Evolutionary conservation across 2,113 vertebrate species (phyloP), one percentile per base, ranked within the genome.

Genomic region (Lates calcarifer): DNA sequence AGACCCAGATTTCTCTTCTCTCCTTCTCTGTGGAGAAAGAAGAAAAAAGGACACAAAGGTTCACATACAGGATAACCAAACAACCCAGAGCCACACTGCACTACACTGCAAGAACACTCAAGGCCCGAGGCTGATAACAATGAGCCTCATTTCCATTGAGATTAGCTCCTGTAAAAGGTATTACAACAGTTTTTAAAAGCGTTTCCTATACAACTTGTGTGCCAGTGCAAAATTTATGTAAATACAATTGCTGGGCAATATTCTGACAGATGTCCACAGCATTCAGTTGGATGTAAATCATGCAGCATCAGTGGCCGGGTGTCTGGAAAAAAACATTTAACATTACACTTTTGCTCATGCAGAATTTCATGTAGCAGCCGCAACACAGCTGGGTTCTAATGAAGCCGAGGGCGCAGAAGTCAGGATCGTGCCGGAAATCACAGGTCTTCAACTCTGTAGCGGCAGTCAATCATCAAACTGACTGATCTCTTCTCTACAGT

Each of bases 101-200:
- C 82, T 1, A n/a, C 73, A 6, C 67, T 67, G 74, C 69, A 35
- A 74, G 81, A 87, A 87, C 88, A 88, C 87, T 89, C 72, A 18
- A 70, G 70, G 88, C 91, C 90, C 26, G 76, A 7, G 71, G 89
- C 91, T 81, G 77, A 75, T 82, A 91, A 93, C 91, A 91, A 90
- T 91, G 87, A 86, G 75, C 64, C 90, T 94, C 89, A 94, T 93
- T 94, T 92, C 89, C 87, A 90, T 90, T 76, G 82, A 87, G 91
- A 94, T 92, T 91, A 91, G 80, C 86, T 85, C 67, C 81, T 72
- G 71, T 87, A 88, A 81, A 93, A 86, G 79, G 83, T 87, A 90
- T 93, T 89, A 91, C 85, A 89, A 85, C 76, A 63, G 62, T 62
- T 74, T 89, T 85, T 82, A 77, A 79, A 79, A 63, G 71, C 72